Evolutionary conservation across 2,797 vertebrate genomes (phyloP).

Genomic region (Onychomys torridus): DNA sequence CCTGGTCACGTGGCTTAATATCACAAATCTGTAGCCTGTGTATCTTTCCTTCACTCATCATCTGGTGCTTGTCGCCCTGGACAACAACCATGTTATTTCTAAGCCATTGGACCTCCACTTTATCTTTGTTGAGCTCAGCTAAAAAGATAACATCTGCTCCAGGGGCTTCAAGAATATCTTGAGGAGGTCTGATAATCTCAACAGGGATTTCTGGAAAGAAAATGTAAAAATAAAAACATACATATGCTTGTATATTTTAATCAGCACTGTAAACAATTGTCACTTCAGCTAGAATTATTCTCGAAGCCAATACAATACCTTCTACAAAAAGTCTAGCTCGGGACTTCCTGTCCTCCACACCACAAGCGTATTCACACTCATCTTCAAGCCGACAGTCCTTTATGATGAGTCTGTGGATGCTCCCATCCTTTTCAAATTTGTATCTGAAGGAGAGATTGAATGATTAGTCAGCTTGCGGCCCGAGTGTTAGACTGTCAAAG

Average conservation of each 20-base stretch:
- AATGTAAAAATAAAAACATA: constrained; percentile 60
- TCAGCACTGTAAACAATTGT: constrained; percentile 15
- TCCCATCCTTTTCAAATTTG: constrained; percentile 95
- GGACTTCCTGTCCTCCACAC: constrained; percentile 96
- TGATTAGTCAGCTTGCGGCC: constrained; percentile 68
- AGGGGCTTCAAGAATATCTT: constrained; percentile 94
- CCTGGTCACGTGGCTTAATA: constrained; percentile 97
- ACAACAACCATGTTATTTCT: constrained; percentile 98
- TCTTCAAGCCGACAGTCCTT: constrained; percentile 97
- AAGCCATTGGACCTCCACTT: constrained; percentile 97
- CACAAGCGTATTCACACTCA: constrained; percentile 98
- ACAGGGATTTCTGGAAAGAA: constrained; percentile 93
- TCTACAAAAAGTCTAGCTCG: constrained; percentile 98
- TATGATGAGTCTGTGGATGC: constrained; percentile 92
- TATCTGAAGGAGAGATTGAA: constrained; percentile 88
- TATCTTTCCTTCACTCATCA: constrained; percentile 98
- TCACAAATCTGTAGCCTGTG: constrained; percentile 97
- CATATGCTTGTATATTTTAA: constrained; percentile 9
- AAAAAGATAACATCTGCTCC: constrained; percentile 95
- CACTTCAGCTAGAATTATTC: constrained; percentile 45
- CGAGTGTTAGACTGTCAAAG: constrained; percentile 18
- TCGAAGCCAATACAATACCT: constrained; percentile 86
- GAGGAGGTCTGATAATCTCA: constrained; percentile 96
- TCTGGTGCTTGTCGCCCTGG: constrained; percentile 99
- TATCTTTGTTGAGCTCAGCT: constrained; percentile 97